Conservation (phyloP, 1,140 invertebrate species). For the Apolygus lucorum region DNA sequence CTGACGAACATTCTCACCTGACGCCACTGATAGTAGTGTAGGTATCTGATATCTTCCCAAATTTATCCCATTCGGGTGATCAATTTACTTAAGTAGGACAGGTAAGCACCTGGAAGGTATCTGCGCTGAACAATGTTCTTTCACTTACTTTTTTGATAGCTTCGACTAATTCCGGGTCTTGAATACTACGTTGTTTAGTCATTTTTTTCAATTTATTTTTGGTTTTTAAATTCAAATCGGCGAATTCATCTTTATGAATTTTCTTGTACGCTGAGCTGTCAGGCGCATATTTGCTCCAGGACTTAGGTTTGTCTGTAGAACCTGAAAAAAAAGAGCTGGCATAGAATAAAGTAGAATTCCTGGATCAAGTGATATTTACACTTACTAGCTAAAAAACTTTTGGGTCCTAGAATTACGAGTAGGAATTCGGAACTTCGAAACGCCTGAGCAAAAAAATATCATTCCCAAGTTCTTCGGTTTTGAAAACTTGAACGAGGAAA, state of each 20-base stretch:
- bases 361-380: too few species aligned
- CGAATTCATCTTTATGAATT: conserved; percentile 37
- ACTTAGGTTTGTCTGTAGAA: conserved; percentile 71
- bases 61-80: too few species aligned
- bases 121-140: neutral
- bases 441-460: conserved; percentile 19
- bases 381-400: too few species aligned
- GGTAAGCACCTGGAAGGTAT: too few species aligned
- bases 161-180: conserved; percentile 34
- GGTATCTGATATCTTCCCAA: too few species aligned
- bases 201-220: conserved; percentile 36
- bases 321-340: conserved; percentile 49
- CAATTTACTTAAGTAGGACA: too few species aligned
- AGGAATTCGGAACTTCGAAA: conserved; percentile 3
- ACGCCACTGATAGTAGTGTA: too few species aligned
- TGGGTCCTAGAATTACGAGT: too few species aligned
- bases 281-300: conserved; percentile 77
- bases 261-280: conserved; percentile 58
- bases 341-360: too few species aligned
- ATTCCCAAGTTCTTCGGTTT: too few species aligned
- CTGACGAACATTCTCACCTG: too few species aligned
- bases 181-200: conserved; percentile 14
- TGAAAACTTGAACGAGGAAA: too few species aligned
- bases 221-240: neutral
- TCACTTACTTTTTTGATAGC: conserved; percentile 36